These are phyloP conservation scores for Zaprionus lachaisei DNA, from an alignment of 1,140 invertebrate genomes.

Conservation along the genomic window DNA sequence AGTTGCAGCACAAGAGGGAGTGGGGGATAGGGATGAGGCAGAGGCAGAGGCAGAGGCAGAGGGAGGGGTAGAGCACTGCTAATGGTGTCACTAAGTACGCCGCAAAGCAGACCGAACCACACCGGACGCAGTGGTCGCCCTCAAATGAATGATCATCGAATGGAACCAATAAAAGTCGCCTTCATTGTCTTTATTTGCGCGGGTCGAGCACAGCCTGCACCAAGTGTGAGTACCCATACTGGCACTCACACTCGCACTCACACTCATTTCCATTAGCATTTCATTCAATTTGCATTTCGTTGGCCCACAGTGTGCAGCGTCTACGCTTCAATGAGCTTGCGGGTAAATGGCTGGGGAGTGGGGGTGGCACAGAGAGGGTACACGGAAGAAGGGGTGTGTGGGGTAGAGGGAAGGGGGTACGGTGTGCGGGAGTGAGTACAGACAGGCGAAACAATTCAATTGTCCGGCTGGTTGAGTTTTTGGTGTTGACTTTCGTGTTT, in stretches of 20 bases:
- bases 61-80: conserved; percentile 45
- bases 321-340: conserved; percentile 73
- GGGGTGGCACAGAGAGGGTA: conserved; percentile 2
- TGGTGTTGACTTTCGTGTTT: conserved; percentile 63
- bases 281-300: conserved; percentile 79
- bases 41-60: background rate
- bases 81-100: conserved; percentile 83
- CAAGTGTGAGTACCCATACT: conserved; percentile 19
- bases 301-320: conserved; percentile 28
- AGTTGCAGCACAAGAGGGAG: background rate
- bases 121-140: conserved; percentile 49
- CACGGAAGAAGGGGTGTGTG: background rate
- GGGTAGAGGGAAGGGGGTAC: background rate
- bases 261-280: conserved; percentile 69
- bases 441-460: conserved; percentile 78
- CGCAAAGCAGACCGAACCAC: conserved; percentile 54
- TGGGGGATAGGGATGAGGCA: background rate
- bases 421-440: background rate
- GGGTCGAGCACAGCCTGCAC: conserved; percentile 59
- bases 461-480: conserved; percentile 70
- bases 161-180: conserved; percentile 84
- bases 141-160: conserved; percentile 77
- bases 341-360: conserved; percentile 24
- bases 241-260: conserved; percentile 29
- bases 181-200: conserved; percentile 82